Percentiles rank a stretch among this genome's conserved stretches.
phyloP scores from a whole-genome alignment of 2,888 invertebrate species.

The Pristionchus arcanus region DNA sequence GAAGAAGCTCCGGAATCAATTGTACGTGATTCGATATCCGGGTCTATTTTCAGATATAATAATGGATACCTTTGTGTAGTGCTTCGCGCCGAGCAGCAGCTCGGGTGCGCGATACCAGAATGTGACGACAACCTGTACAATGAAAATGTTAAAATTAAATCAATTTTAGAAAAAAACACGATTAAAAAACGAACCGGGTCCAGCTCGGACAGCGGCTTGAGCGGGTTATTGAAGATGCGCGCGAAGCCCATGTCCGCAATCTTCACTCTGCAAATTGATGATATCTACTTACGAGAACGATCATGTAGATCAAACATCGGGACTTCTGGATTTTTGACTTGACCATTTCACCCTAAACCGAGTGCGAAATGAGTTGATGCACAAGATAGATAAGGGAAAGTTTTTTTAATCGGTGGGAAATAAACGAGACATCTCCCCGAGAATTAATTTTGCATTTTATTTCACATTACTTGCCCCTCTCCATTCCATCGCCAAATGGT shows the following conservation, averaged over 20 bases:
- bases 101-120: conserved; percentile 93
- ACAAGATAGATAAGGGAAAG: too few species aligned
- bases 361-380: too few species aligned
- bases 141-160: background rate
- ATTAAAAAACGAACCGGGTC: conserved; percentile 85
- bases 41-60: background rate
- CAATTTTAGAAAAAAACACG: background rate
- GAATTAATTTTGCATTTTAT: too few species aligned
- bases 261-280: conserved; percentile 74
- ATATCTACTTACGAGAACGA: too few species aligned
- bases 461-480: too few species aligned
- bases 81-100: conserved; percentile 81
- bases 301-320: too few species aligned
- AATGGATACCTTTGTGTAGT: conserved; percentile 77
- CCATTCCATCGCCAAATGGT: too few species aligned
- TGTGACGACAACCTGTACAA: background rate
- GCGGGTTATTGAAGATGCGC: conserved; percentile 95
- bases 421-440: too few species aligned
- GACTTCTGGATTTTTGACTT: too few species aligned
- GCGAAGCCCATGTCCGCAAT: conserved; percentile 99
- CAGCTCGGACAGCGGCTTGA: conserved; percentile 96
- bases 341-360: too few species aligned
- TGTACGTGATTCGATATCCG: too few species aligned
- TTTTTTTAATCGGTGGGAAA: too few species aligned
- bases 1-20: background rate